Conservation (phyloP, 2,113 vertebrate genomes). For the Equus quagga region DNA sequence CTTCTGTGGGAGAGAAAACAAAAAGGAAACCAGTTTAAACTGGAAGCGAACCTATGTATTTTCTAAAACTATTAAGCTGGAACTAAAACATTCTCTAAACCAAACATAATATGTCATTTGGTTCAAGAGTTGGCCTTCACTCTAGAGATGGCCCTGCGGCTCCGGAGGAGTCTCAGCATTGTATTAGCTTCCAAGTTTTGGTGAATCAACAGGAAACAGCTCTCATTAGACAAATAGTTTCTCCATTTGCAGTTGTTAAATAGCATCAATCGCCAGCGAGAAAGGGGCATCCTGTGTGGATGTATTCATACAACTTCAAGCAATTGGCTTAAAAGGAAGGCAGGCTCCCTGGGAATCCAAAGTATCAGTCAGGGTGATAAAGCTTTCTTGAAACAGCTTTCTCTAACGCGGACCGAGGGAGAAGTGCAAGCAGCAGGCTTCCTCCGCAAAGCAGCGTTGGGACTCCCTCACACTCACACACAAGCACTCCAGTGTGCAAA, state of each 20-base stretch:
- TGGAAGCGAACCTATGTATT: not conserved
- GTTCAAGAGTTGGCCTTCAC: conserved; percentile 28
- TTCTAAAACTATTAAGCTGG: conserved; percentile 37
- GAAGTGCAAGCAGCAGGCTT: conserved; percentile 60
- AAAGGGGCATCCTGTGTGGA: conserved; percentile 60
- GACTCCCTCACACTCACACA: not conserved
- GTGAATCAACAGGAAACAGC: conserved; percentile 60
- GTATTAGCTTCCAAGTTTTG: conserved; percentile 32
- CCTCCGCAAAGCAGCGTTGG: conserved; percentile 34
- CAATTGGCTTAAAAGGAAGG: conserved; percentile 67
- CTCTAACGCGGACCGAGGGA: conserved; percentile 11
- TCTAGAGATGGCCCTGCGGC: not conserved
- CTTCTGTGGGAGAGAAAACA: not conserved
- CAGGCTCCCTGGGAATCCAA: conserved; percentile 60
- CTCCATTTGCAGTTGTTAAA: conserved; percentile 69
- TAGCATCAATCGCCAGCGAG: conserved; percentile 56
- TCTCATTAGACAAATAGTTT: conserved; percentile 74
- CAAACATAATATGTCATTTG: not conserved
- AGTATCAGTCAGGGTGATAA: conserved; percentile 66
- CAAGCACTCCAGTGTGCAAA: conserved; percentile 18
- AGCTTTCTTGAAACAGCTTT: conserved; percentile 59
- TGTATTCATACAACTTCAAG: conserved; percentile 57
- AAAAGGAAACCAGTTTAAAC: conserved; percentile 9
- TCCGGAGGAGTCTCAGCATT: not conserved
- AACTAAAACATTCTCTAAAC: conserved; percentile 10